Percentiles rank a stretch among this genome's conserved stretches.
Evolutionary conservation across 2,797 vertebrate species (phyloP).

Genomic region (Chiroxiphia lanceolata): DNA sequence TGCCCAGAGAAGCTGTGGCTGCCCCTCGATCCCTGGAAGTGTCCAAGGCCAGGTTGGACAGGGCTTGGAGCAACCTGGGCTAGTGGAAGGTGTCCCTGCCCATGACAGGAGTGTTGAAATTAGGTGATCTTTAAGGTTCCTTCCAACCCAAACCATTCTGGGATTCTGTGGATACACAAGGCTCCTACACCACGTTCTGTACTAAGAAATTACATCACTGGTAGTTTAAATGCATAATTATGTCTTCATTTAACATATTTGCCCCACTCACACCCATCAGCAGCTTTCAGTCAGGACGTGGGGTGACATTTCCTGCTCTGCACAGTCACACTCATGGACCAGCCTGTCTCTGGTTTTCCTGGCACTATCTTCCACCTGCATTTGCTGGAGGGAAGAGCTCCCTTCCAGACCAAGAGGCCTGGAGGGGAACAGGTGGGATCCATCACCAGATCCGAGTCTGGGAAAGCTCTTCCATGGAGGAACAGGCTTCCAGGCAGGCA

Average conservation of each 20-base stretch:
- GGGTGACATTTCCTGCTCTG: background rate
- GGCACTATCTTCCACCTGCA: background rate
- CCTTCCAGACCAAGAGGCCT: background rate
- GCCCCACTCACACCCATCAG: background rate
- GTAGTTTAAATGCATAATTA: background rate
- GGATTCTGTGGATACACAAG: rapidly evolving
- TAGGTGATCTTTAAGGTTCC: rapidly evolving
- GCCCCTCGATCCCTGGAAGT: background rate
- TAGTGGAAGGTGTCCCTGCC: background rate
- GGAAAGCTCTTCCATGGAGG: background rate
- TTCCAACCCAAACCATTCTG: background rate
- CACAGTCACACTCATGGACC: background rate
- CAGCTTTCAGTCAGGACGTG: background rate
- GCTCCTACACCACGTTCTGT: background rate
- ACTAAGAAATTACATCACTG: background rate
- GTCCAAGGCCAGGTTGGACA: rapidly evolving
- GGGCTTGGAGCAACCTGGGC: background rate
- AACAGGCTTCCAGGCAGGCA: background rate
- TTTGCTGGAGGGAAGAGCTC: background rate
- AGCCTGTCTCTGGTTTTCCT: background rate
- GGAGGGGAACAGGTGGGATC: background rate
- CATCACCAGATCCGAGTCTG: background rate
- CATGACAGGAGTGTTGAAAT: background rate
- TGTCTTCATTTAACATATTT: background rate
- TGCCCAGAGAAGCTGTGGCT: background rate